phyloP scores from a whole-genome alignment of 2,797 vertebrate genomes.

The Leucoraja ocellata region DNA sequence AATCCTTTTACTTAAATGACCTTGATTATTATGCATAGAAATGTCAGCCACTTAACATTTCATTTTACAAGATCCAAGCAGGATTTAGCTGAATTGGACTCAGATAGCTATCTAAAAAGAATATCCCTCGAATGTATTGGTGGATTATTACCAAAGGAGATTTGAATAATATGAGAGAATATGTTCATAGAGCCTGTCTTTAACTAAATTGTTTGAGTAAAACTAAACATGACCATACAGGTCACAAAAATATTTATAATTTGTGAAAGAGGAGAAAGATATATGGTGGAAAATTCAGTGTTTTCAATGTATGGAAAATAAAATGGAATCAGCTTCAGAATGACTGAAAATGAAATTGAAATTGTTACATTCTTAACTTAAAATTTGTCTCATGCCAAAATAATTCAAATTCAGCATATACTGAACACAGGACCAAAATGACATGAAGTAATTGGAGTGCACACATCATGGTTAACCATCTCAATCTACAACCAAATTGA shows the following conservation, averaged over 20 bases:
- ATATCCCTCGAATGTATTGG: too few species aligned
- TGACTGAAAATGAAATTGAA: not conserved
- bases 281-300: not conserved
- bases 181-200: not conserved
- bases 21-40: not conserved
- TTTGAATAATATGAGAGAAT: not conserved
- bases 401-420: not conserved
- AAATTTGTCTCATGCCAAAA: not conserved
- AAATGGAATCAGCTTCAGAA: not conserved
- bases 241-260: not conserved
- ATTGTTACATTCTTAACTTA: too few species aligned
- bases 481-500: slow-evolving; percentile 27
- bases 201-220: too few species aligned
- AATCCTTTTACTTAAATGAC: not conserved
- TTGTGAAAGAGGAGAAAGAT: not conserved
- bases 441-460: slow-evolving; percentile 2
- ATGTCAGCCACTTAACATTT: not conserved
- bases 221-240: not conserved
- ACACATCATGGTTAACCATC: slow-evolving; percentile 24
- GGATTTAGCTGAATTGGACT: not conserved
- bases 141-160: too few species aligned
- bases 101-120: not conserved
- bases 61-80: not conserved
- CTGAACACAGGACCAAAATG: not conserved
- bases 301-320: not conserved